Evolutionary conservation across 2,888 invertebrate genomes (phyloP).

Genomic region (Sesia apiformis): DNA sequence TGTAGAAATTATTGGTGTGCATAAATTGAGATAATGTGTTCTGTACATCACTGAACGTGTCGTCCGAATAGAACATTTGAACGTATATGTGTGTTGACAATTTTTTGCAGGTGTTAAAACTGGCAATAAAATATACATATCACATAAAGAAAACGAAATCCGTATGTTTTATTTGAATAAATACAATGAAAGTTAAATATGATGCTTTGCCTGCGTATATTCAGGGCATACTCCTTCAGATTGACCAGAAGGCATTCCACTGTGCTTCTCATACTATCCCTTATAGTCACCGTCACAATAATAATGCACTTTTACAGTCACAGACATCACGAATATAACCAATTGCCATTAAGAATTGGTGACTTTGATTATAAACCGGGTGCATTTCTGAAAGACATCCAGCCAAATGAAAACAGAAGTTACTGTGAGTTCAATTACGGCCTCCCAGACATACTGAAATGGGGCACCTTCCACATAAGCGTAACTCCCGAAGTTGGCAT

Average conservation of each 20-base stretch:
- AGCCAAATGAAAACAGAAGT: conserved; percentile 65
- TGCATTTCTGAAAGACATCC: conserved; percentile 54
- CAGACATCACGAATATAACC: conserved; percentile 32
- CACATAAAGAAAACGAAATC: neutral
- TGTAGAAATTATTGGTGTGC: too few species aligned
- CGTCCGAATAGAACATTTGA: too few species aligned
- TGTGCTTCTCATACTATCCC: conserved; percentile 37
- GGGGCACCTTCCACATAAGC: conserved; percentile 54
- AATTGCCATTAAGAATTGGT: conserved; percentile 31
- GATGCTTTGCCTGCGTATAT: conserved; percentile 58
- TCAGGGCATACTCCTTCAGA: conserved; percentile 58
- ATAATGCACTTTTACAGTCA: conserved; percentile 52
- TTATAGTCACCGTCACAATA: conserved; percentile 41
- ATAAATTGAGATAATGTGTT: too few species aligned
- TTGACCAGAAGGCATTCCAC: conserved; percentile 54
- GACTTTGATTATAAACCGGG: conserved; percentile 60
- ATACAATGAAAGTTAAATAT: conserved; percentile 49
- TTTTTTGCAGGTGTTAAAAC: too few species aligned
- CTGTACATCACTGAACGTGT: too few species aligned
- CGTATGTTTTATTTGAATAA: neutral
- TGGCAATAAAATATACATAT: too few species aligned
- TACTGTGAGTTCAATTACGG: conserved; percentile 78
- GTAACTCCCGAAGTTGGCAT: conserved; percentile 75
- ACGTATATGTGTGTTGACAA: too few species aligned
- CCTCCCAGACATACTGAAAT: conserved; percentile 68